These are phyloP conservation scores for Hormaphis cornu DNA, from an alignment of 1,140 invertebrate species.

Conservation along the genomic window DNA sequence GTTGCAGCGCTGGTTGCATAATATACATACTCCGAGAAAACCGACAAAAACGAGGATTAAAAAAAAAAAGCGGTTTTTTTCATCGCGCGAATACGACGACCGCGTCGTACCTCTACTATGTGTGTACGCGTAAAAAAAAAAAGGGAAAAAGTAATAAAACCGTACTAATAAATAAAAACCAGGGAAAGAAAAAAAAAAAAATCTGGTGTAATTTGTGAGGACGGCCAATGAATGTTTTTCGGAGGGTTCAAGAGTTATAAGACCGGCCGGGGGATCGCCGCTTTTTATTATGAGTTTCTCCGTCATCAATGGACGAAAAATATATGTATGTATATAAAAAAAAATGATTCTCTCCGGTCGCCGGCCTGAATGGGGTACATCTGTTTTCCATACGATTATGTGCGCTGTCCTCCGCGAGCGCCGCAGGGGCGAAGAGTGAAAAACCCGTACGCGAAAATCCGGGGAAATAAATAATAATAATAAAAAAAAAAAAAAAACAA, in stretches of 20 bases:
- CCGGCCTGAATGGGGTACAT: slow-evolving; percentile 14
- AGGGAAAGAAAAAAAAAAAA: slow-evolving; percentile 4
- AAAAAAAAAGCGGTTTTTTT: too few relatives aligned
- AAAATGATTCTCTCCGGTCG: not conserved
- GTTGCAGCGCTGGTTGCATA: too few relatives aligned
- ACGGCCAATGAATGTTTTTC: slow-evolving; percentile 1
- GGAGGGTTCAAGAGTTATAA: slow-evolving; percentile 13
- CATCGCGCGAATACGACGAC: too few relatives aligned
- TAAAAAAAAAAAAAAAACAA: not conserved
- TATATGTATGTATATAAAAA: not conserved
- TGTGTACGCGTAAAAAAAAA: not conserved
- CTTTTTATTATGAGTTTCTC: slow-evolving; percentile 19
- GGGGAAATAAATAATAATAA: slow-evolving; percentile 22
- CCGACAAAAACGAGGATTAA: too few relatives aligned
- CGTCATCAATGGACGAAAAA: slow-evolving; percentile 11
- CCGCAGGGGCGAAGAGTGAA: not conserved
- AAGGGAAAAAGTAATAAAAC: slow-evolving; percentile 15
- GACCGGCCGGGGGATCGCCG: not conserved
- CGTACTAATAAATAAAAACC: slow-evolving; percentile 15
- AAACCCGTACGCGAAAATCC: slow-evolving; percentile 5
- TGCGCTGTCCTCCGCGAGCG: not conserved
- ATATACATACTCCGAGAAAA: too few relatives aligned
- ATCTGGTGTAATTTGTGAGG: slow-evolving; percentile 7
- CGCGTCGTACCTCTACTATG: too few relatives aligned
- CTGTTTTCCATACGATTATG: slow-evolving; percentile 14